Percentiles rank a stretch among this genome's conserved stretches.
Evolutionary conservation across 2,888 invertebrate genomes (phyloP).

Genomic region (Lasioglossum figueresi): DNA sequence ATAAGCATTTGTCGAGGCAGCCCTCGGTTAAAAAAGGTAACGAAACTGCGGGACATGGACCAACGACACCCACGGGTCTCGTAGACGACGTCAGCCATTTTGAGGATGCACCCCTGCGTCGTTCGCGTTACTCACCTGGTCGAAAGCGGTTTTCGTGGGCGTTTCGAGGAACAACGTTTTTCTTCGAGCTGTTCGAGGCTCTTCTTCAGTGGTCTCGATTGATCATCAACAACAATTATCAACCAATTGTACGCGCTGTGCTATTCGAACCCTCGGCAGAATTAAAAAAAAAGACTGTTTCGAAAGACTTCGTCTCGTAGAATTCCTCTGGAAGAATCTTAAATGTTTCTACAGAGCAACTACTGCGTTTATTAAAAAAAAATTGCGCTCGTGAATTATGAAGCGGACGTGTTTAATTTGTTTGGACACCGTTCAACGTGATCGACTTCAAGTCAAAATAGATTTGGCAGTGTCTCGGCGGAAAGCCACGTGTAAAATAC

Average conservation of each 20-base stretch:
- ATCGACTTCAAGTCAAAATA: neutral
- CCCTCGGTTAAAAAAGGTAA: neutral
- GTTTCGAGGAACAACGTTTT: neutral
- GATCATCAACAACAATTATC: neutral
- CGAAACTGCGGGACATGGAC: neutral
- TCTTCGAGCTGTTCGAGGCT: neutral
- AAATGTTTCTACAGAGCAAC: too few species aligned
- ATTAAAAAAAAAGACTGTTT: neutral
- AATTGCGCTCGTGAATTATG: neutral
- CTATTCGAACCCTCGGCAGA: neutral
- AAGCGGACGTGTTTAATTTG: neutral
- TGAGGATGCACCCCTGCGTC: neutral
- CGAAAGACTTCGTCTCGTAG: rapidly evolving
- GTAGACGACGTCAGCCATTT: neutral
- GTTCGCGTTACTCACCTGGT: neutral
- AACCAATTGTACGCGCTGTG: neutral
- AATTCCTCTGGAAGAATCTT: too few species aligned
- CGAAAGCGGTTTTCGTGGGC: neutral
- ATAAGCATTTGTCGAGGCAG: neutral
- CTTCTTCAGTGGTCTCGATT: neutral
- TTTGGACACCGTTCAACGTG: neutral
- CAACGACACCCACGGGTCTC: neutral
- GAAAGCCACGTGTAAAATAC: neutral
- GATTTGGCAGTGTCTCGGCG: neutral
- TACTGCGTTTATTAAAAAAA: neutral